A percentile compares a stretch with the other conserved stretches of the same genome.
These are phyloP conservation scores for Saguinus midas DNA, from an alignment of 2,113 vertebrate genomes.

Conservation along the genomic window DNA sequence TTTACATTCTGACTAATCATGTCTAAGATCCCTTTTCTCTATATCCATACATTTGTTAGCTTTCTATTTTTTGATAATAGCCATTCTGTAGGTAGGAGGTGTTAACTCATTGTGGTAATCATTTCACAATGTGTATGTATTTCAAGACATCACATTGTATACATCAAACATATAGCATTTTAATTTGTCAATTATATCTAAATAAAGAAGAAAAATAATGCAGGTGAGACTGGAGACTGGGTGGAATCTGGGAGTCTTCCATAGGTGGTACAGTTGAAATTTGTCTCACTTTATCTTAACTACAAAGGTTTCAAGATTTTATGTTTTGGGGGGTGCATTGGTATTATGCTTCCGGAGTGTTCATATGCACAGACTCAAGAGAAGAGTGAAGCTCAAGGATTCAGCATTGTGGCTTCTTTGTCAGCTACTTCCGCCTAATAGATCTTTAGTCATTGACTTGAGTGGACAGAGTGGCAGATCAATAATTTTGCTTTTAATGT, in stretches of 20 bases:
- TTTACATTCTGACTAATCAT: neutral
- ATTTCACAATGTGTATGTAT: neutral
- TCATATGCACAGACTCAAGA: neutral
- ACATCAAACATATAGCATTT: neutral
- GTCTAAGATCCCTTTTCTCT: neutral
- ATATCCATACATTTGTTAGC: neutral
- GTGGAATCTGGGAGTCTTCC: neutral
- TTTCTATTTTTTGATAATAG: neutral
- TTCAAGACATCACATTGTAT: neutral
- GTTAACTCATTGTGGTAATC: neutral
- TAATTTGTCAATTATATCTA: neutral
- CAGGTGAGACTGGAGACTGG: neutral
- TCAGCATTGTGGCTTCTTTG: neutral
- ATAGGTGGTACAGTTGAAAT: neutral
- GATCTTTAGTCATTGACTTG: neutral
- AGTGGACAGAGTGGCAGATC: neutral
- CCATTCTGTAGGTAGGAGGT: neutral
- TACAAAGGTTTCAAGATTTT: neutral
- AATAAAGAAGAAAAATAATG: neutral
- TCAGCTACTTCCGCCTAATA: neutral
- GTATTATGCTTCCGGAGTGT: neutral
- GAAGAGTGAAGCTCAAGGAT: neutral
- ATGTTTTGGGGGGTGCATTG: too few species aligned
- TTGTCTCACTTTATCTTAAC: neutral
- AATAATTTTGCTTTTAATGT: neutral